These are phyloP conservation scores for Pharmacophagus antenor DNA, from an alignment of 2,888 invertebrate species.

Conservation along the genomic window DNA sequence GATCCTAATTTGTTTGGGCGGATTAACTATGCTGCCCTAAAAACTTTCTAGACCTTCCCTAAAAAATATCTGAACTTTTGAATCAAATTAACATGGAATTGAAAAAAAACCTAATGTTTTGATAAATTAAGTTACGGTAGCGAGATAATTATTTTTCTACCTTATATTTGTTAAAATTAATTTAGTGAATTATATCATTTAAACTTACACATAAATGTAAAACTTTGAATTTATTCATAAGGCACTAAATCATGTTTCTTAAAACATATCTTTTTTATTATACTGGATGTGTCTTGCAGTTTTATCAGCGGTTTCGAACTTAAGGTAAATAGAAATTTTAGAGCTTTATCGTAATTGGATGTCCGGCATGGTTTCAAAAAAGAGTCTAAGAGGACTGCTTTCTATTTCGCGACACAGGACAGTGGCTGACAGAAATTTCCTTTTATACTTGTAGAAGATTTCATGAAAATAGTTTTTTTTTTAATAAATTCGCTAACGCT, in stretches of 20 bases:
- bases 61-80: slow-evolving; percentile 44
- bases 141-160: no score
- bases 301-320: background rate
- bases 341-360: background rate
- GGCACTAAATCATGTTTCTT: background rate
- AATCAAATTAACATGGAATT: slow-evolving; percentile 30
- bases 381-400: no score
- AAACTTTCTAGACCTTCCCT: slow-evolving; percentile 61
- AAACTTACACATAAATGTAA: background rate
- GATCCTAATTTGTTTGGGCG: slow-evolving; percentile 78
- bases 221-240: background rate
- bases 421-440: no score
- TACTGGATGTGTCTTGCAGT: background rate
- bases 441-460: no score
- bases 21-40: slow-evolving; percentile 68
- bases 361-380: no score
- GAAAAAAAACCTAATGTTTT: slow-evolving; percentile 27
- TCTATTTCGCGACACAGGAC: no score
- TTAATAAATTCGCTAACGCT: no score
- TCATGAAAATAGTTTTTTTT: no score
- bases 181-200: background rate
- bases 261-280: background rate
- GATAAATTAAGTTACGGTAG: slow-evolving; percentile 3
- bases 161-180: background rate
- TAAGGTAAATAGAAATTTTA: background rate